Evolutionary conservation across 2,797 vertebrate species (phyloP), one percentile per base, ranked within the genome.

Genomic region (Mus minutoides): DNA sequence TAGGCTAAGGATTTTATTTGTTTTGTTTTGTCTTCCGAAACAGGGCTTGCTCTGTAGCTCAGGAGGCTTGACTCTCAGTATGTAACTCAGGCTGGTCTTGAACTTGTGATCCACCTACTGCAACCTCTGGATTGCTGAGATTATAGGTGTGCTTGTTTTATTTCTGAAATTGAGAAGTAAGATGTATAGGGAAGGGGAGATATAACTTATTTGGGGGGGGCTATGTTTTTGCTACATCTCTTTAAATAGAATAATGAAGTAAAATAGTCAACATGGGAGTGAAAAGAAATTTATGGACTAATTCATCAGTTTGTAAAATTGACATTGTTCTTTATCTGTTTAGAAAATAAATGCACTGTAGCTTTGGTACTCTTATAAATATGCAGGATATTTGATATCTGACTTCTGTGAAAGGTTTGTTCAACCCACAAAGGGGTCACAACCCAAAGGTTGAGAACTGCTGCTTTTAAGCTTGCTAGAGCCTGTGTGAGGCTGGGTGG

Each of bases 381-480:
- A 31, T 46, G 82, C 4, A 46, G 58, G 29, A 34, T 62, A 84
- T 46, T 40, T 84, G 17, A 34, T 64, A 62, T 21, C 40, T 40
- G 37, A 84, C 29, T 43, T 62, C 40, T 46, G 58, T 46, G 58
- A 21, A 83, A 62, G 54, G 60, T 29, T 64, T 60, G 26, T 43
- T 83, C 37, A 19, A 19, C 21, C 6, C 2, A 2, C 22, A 26
- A 82, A 60, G n/a, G 54, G 79, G 14, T 84, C 80, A 43, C 4
- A 16, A 83, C 37, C 14, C 17, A 31, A 10, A 83, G 17, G 26
- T 64, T 84, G 58, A 64, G 40, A 64, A 46, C 60, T 31, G 19
- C 40, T 64, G 40, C 98, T 71, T 97, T 97, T 95, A 24, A 92
- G 86, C 97, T 98, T 95, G 75, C 94, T 97, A 94, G 43, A 86